Evolutionary conservation across 92 coral and sea anemone genomes (phyloP), one percentile per base, ranked within the genome.

Genomic region (Parazoanthus atlanticus): DNA sequence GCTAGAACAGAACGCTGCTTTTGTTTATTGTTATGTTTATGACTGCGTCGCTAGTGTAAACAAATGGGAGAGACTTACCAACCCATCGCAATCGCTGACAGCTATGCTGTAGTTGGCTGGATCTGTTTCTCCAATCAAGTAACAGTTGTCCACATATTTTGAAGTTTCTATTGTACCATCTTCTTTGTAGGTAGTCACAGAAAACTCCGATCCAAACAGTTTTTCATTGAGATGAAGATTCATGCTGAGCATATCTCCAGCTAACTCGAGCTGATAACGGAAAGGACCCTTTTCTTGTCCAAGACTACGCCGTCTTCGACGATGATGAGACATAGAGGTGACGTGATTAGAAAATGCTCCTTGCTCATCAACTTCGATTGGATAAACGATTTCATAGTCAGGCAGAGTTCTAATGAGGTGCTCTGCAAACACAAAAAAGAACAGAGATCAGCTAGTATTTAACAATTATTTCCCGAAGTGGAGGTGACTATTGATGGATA

Each of bases 41-140:
- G 58, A 2, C 58, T 52, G 2, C 10, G 19, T 52, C 58, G 58
- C 58, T 52, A 52, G 58, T 32, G 12, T 49, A 65, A 38, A 16
- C 15, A 74, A n/a, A 6, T 29, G 8, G 13, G 58, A 8, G 25
- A 23, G 41, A 88, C 98, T 93, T 85, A 97, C 99, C 96, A 97
- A 90, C 81, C 99, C 99, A 85, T 97, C 99, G 85, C 99, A 97
- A 80, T 97, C 99, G 74, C 96, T 97, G 74, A 97, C 93, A 25
- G 99, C 99, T 89, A 93, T 96, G 70, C 93, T 93, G 85, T 85
- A 91, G 47, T 92, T 76, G 29, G 89, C 92, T 29, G 67, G 90
- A 43, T 89, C 78, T 15, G 98, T 90, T 74, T 97, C 96, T 13
- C 99, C 99, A 54, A 97, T 85, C 23, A 97, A 92, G 85, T 93